Evolutionary conservation across 2,888 invertebrate genomes (phyloP).

Genomic region (Eustalomyia histrio): DNA sequence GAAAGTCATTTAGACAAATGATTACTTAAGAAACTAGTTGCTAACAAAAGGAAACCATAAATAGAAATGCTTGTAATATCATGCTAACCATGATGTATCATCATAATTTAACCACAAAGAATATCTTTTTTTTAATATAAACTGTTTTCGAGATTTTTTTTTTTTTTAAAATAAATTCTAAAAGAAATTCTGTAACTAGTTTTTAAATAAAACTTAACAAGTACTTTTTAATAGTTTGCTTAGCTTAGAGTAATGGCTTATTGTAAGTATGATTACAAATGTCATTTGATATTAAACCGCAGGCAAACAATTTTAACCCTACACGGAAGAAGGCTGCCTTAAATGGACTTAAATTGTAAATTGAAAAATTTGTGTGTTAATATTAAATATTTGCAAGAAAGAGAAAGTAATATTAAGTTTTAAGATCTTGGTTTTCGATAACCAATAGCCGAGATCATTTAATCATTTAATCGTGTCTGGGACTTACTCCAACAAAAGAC

Average conservation of each 20-base stretch:
- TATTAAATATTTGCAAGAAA: too few relatives aligned
- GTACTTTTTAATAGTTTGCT: neutral
- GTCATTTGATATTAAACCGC: constrained; percentile 57
- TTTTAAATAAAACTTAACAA: constrained; percentile 13
- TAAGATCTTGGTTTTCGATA: too few relatives aligned
- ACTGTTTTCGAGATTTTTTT: neutral
- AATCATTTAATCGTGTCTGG: too few relatives aligned
- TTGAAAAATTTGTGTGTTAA: too few relatives aligned
- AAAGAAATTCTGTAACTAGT: constrained; percentile 53
- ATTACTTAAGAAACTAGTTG: constrained; percentile 28
- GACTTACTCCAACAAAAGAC: too few relatives aligned
- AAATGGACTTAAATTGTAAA: too few relatives aligned
- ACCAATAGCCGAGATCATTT: too few relatives aligned
- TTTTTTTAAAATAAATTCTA: neutral
- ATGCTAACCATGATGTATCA: neutral
- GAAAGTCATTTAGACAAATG: constrained; percentile 17
- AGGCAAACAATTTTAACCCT: constrained; percentile 47
- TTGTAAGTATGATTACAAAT: constrained; percentile 40
- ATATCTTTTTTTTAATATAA: neutral
- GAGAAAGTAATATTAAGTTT: too few relatives aligned
- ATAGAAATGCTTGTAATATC: constrained; percentile 32
- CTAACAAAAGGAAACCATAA: constrained; percentile 21
- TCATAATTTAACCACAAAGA: constrained; percentile 16
- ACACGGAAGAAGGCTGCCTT: neutral
- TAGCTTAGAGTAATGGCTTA: constrained; percentile 9